A percentile compares a stretch with the other conserved stretches of the same genome.
phyloP scores from a whole-genome alignment of 2,113 vertebrate genomes.

The Semnopithecus entellus region DNA sequence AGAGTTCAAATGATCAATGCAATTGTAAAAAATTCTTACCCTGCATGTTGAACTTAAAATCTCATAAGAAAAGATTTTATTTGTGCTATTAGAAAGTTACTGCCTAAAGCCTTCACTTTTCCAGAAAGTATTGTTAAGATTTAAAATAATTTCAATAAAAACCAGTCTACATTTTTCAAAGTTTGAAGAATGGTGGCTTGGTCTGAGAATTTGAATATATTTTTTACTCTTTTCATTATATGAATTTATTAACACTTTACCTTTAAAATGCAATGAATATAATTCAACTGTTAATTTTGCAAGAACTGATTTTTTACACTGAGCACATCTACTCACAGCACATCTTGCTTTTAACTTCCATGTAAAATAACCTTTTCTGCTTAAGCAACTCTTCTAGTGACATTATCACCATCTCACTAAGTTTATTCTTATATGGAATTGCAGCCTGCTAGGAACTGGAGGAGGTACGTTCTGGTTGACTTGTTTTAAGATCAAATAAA shows the following conservation, averaged over 20 bases:
- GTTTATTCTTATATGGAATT: conserved; percentile 50
- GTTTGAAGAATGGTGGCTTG: conserved; percentile 50
- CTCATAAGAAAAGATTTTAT: conserved; percentile 61
- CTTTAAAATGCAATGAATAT: conserved; percentile 46
- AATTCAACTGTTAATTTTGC: conserved; percentile 30
- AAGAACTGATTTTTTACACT: conserved; percentile 34
- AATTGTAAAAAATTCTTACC: conserved; percentile 53
- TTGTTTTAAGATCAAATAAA: conserved; percentile 50
- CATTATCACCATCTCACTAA: conserved; percentile 57
- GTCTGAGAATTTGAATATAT: conserved; percentile 21
- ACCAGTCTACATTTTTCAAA: conserved; percentile 24
- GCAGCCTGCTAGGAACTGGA: conserved; percentile 33
- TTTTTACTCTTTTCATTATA: conserved; percentile 46
- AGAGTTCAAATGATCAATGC: conserved; percentile 69
- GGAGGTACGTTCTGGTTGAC: neutral
- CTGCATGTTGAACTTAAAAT: conserved; percentile 37
- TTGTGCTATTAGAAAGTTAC: conserved; percentile 45
- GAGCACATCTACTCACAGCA: conserved; percentile 45
- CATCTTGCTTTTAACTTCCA: conserved; percentile 49
- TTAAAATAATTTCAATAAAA: conserved; percentile 60
- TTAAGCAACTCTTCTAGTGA: conserved; percentile 55
- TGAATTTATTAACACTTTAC: conserved; percentile 44
- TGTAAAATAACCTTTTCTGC: conserved; percentile 61
- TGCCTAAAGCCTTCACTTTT: conserved; percentile 55
- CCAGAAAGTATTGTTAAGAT: conserved; percentile 54